Conservation (phyloP, 2,888 invertebrate species). For the Cantharis lateralis region DNA sequence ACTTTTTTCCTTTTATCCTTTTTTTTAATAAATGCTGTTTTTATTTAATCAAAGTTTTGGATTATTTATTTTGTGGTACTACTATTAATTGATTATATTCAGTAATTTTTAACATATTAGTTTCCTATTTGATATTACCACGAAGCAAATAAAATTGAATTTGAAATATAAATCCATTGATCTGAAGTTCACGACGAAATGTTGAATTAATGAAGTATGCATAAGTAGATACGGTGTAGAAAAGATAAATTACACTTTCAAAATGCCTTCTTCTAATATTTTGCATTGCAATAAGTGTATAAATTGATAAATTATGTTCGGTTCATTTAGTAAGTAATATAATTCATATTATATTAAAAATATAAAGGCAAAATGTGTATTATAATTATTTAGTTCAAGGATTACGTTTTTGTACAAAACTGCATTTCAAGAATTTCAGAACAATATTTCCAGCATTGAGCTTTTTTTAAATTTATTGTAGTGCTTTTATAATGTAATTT, state of each 20-base stretch:
- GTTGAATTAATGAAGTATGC: not conserved
- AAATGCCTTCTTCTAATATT: not conserved
- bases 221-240: not conserved
- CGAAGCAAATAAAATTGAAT: not conserved
- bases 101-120: not conserved
- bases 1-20: too few relatives aligned
- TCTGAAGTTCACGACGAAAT: not conserved
- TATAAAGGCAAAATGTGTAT: not conserved
- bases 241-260: not conserved
- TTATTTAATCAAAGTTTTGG: too few relatives aligned
- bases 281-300: not conserved
- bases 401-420: not conserved
- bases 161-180: not conserved
- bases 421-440: not conserved
- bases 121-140: not conserved
- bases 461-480: too few relatives aligned
- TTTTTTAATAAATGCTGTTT: too few relatives aligned
- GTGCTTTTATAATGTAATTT: too few relatives aligned
- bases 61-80: not conserved
- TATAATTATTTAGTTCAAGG: not conserved
- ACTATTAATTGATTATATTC: not conserved
- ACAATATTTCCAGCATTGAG: too few relatives aligned
- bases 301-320: not conserved
- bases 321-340: not conserved
- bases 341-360: not conserved